Conservation (phyloP, 2,113 vertebrate species). For the Baryphthengus martii region DNA sequence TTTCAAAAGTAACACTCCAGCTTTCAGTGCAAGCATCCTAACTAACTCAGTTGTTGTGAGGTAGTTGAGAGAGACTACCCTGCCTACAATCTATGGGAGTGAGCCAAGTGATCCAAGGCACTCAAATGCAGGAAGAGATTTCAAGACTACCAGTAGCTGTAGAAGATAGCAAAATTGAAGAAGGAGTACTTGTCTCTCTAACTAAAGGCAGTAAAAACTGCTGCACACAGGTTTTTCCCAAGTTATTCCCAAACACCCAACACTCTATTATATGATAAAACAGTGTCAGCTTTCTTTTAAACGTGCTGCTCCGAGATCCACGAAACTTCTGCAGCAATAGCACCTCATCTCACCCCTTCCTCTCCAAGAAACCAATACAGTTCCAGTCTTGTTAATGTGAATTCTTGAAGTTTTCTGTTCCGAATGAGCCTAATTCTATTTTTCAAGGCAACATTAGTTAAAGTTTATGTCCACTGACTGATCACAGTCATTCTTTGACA, state of each 20-base stretch:
- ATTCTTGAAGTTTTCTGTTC: neutral
- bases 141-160: neutral
- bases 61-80: neutral
- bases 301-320: neutral
- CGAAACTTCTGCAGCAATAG: neutral
- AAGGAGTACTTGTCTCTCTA: neutral
- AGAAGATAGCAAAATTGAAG: neutral
- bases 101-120: neutral
- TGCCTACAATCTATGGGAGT: neutral
- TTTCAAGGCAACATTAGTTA: neutral
- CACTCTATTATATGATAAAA: neutral
- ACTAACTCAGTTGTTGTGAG: neutral
- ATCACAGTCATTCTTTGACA: neutral
- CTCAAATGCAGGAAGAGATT: neutral
- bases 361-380: neutral
- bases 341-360: neutral
- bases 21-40: neutral
- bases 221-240: fast-evolving
- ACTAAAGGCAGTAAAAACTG: neutral
- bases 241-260: neutral
- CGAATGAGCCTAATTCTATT: neutral
- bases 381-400: neutral
- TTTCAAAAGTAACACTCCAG: neutral
- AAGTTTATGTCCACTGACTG: neutral
- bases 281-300: neutral